These are phyloP conservation scores for Chaetodon auriga DNA, from an alignment of 2,113 vertebrate species.

Conservation along the genomic window DNA sequence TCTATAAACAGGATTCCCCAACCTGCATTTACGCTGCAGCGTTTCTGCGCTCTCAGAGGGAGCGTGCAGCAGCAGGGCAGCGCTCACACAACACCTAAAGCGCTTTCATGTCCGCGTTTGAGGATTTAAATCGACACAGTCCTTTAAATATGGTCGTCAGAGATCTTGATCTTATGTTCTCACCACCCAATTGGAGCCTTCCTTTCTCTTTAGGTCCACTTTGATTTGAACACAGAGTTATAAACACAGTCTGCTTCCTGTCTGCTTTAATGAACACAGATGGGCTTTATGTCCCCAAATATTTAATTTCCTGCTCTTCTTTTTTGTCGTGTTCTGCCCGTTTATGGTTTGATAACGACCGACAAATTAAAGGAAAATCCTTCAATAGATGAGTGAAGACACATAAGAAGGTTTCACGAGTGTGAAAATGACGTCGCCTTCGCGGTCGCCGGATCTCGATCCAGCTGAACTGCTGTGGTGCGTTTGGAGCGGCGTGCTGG, in stretches of 20 bases:
- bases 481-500: background rate
- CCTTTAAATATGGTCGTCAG: background rate
- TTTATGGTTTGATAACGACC: slow-evolving; percentile 28
- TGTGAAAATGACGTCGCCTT: background rate
- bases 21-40: slow-evolving; percentile 42
- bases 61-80: background rate
- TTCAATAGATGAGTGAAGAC: background rate
- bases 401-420: background rate
- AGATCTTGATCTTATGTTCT: background rate
- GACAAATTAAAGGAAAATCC: background rate
- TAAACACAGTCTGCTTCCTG: slow-evolving; percentile 46
- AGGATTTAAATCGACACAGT: background rate
- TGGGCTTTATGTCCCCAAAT: slow-evolving; percentile 38
- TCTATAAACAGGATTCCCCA: slow-evolving; percentile 69
- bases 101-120: background rate
- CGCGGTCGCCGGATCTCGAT: background rate
- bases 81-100: background rate
- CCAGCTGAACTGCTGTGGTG: background rate
- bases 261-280: slow-evolving; percentile 31
- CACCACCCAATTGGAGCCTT: background rate
- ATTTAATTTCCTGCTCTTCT: slow-evolving; percentile 45
- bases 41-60: background rate
- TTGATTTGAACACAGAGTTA: slow-evolving; percentile 20
- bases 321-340: background rate
- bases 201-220: slow-evolving; percentile 28